Evolutionary conservation across 1,140 invertebrate species (phyloP).

Genomic region (Streblospio benedicti): DNA sequence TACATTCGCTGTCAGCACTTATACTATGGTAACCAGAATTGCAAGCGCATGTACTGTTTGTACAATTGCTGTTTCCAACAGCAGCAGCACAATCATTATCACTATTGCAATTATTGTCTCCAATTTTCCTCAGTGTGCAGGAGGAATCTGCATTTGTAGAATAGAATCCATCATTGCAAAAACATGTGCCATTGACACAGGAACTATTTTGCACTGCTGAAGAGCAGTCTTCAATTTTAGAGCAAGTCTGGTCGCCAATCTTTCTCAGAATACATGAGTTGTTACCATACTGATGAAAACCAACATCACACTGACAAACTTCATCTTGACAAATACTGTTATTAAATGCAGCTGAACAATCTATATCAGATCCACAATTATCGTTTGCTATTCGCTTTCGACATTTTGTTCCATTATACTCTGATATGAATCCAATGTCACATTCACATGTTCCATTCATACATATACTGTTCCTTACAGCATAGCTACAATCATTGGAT

Average conservation of each 20-base stretch:
- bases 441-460: conserved; percentile 17
- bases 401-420: conserved; percentile 15
- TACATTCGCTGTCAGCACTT: no score
- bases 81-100: neutral
- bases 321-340: neutral
- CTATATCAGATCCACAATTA: conserved; percentile 11
- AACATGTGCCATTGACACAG: neutral
- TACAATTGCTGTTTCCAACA: neutral
- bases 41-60: neutral
- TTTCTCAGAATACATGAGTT: neutral
- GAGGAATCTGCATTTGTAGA: neutral
- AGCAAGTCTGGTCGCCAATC: neutral
- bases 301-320: neutral
- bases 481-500: conserved; percentile 19
- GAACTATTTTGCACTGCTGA: neutral
- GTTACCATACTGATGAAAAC: neutral
- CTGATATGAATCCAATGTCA: conserved; percentile 16
- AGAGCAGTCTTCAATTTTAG: neutral
- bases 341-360: conserved; percentile 14
- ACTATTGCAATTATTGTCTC: neutral
- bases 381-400: conserved; percentile 20
- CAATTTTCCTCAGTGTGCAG: neutral
- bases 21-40: no score
- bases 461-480: conserved; percentile 21
- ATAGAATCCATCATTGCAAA: neutral